Conservation (phyloP, 2,113 vertebrate species). For the Cyprinodon tularosa region DNA sequence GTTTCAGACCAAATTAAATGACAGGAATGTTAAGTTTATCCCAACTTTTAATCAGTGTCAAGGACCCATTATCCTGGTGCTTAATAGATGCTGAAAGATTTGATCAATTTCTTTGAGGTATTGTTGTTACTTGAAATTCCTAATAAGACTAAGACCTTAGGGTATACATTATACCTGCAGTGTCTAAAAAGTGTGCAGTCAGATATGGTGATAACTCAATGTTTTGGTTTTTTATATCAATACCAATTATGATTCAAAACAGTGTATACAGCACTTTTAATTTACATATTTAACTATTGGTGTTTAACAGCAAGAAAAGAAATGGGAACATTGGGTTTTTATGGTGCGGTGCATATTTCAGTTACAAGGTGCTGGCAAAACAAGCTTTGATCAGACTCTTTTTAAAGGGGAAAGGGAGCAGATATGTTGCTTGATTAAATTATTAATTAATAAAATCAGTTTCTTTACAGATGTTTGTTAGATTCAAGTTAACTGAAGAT, state of each 20-base stretch:
- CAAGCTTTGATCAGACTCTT: background rate
- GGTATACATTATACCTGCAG: background rate
- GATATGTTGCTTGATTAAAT: too few relatives aligned
- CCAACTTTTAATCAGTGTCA: background rate
- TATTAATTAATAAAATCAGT: background rate
- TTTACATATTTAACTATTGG: too few relatives aligned
- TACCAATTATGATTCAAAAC: background rate
- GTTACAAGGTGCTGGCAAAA: background rate
- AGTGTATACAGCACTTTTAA: too few relatives aligned
- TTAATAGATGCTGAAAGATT: background rate
- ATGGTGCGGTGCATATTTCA: too few relatives aligned
- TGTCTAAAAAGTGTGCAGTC: background rate
- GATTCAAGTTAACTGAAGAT: background rate
- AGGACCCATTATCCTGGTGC: background rate
- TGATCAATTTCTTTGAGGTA: background rate
- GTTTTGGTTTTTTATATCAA: background rate
- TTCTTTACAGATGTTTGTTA: background rate
- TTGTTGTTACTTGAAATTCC: background rate
- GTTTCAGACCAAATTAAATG: background rate
- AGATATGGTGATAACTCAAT: background rate
- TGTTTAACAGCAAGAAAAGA: too few relatives aligned
- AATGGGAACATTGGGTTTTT: too few relatives aligned
- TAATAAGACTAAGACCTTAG: background rate
- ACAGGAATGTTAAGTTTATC: background rate
- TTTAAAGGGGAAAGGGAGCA: background rate